These are phyloP conservation scores for Micrastur ruficollis DNA, from an alignment of 2,797 vertebrate genomes.

Conservation along the genomic window DNA sequence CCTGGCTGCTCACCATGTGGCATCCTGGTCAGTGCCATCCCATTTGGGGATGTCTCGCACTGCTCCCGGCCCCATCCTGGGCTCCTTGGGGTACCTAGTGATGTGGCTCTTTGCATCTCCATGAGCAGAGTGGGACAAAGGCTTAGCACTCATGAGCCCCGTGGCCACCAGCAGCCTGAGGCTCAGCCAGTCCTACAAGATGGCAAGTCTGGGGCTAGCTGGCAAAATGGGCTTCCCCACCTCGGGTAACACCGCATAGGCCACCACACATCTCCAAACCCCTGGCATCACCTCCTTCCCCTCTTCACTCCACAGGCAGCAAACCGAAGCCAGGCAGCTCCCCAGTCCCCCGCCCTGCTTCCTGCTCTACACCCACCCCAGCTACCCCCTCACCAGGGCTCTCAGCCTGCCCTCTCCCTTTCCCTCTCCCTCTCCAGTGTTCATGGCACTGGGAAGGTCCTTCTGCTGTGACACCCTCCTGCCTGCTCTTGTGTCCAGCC, in stretches of 20 bases:
- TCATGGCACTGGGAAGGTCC: accelerated
- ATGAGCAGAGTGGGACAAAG: not conserved
- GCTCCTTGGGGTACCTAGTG: accelerated
- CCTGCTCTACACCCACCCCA: not conserved
- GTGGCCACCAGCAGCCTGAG: accelerated
- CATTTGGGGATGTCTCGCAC: not conserved
- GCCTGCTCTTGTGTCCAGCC: not conserved
- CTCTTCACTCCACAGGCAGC: not conserved
- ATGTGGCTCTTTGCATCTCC: not conserved
- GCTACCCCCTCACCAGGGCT: not conserved
- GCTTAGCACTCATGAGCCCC: accelerated
- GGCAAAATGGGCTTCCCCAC: not conserved
- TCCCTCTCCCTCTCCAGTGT: not conserved
- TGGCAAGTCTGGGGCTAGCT: not conserved
- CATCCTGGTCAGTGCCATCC: too few relatives aligned
- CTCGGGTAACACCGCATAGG: accelerated
- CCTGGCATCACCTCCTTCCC: not conserved
- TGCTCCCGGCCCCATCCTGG: not conserved
- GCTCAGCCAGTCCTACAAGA: accelerated
- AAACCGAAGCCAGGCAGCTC: not conserved
- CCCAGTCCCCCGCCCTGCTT: accelerated
- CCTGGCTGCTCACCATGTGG: not conserved
- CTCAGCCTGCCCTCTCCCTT: not conserved
- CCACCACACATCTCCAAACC: accelerated
- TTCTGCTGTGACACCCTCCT: accelerated